Base-by-base conservation (phyloP, 37 sponge, comb jelly and placozoan species). In the Eunapius fragilis region DNA sequence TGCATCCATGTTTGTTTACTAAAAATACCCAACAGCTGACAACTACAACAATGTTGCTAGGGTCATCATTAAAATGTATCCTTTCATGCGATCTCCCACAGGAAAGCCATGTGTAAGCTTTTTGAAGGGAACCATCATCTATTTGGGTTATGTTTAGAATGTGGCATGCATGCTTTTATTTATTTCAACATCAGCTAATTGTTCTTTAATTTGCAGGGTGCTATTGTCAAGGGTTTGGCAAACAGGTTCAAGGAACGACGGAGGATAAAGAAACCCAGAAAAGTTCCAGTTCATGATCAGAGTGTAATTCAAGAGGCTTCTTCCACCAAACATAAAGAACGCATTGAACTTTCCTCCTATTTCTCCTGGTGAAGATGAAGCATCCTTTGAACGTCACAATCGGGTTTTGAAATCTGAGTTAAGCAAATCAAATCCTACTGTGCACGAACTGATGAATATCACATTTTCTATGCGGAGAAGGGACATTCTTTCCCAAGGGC, bases 1-100 rank as follows among this genome's bases (percentile, higher is more conserved):
- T 77, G 78, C 34, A 11, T 7, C 32, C 27, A 77, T 77, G 78
- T 80, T 80, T 80, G 28, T 31, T n/a, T 79, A 33, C 50, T 9
- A 79, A 79, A 80, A 31, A 31, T 80, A 68, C 68, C 69, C 69
- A 67, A 31, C 69, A 27, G 69, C 32, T 32, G 81, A 80, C 27
- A 70, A 80, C 69, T 80, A 80, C 69, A 80, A 33, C 31, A 31
- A 50, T 32, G 28, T 80, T 49, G 81, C 81, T 80, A 31, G 27
- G 26, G 41, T 41, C 41, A 41, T 41, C 41, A 41, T 41, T 41
- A 6, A 41, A 41, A 41, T 41, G 32, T 32, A 77, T 77, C 69
- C 67, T 28, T 80, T 80, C 58, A 45, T 80, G 58, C 48, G 45
- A 50, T 45, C 47, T 45, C 47, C 9, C 47, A 45, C 47, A 45